A percentile compares a stretch with the other conserved stretches of the same genome.
Conservation (phyloP, 2,797 vertebrate genomes). For the Decapterus maruadsi region DNA sequence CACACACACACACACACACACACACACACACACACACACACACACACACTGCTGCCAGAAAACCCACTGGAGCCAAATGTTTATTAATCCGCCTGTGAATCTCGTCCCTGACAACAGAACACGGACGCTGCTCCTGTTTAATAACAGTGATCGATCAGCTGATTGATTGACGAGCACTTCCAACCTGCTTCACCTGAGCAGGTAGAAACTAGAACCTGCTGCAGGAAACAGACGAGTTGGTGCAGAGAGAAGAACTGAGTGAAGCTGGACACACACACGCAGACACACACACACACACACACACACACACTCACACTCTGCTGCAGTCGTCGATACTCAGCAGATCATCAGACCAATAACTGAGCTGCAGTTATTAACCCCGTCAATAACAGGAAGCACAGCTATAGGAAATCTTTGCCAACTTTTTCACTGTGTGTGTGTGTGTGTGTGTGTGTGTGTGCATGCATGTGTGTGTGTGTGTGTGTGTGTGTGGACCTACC, state of each 20-base stretch:
- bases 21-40: no score
- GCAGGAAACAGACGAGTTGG: no score
- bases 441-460: conserved; percentile 24
- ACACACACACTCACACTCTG: conserved; percentile 11
- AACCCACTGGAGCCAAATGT: neutral
- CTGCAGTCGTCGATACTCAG: conserved; percentile 41
- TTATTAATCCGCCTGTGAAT: neutral
- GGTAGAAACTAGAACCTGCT: no score
- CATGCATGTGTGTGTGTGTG: conserved; percentile 15
- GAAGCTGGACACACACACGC: conserved; percentile 1
- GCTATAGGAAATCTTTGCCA: conserved; percentile 45
- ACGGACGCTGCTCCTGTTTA: no score
- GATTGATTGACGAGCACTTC: no score
- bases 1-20: no score
- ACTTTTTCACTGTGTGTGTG: conserved; percentile 44
- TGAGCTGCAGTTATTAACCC: conserved; percentile 17
- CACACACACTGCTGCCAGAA: neutral
- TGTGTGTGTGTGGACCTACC: conserved; percentile 67
- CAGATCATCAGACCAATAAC: conserved; percentile 40
- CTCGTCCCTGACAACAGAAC: no score
- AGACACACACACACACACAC: conserved; percentile 11
- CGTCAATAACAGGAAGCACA: conserved; percentile 35
- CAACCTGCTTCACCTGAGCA: no score
- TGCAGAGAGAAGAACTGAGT: no score
- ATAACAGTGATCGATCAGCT: neutral